Conservation (phyloP, 2,888 invertebrate species). For the Scaptomyza tumidula region DNA sequence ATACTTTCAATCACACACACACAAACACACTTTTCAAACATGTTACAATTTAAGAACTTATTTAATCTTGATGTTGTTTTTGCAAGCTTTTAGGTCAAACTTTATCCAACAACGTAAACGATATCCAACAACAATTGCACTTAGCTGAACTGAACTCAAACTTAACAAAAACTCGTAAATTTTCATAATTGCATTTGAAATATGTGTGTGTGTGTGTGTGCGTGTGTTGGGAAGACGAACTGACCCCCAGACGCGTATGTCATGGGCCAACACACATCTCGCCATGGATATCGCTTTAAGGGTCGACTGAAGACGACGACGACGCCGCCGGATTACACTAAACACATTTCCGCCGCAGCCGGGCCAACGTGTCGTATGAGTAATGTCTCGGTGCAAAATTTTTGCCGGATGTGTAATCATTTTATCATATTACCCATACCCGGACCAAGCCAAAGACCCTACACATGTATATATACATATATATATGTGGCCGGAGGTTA, state of each 20-base stretch:
- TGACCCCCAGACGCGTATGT: background rate
- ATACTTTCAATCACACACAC: too few relatives aligned
- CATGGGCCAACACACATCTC: slow-evolving; percentile 18
- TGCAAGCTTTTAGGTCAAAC: slow-evolving; percentile 42
- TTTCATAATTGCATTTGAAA: slow-evolving; percentile 76
- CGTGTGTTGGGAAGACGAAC: slow-evolving; percentile 27
- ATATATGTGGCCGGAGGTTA: too few relatives aligned
- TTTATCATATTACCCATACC: slow-evolving; percentile 73
- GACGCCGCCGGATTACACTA: slow-evolving; percentile 67
- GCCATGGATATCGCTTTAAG: slow-evolving; percentile 60
- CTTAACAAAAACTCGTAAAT: slow-evolving; percentile 75
- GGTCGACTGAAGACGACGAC: slow-evolving; percentile 44
- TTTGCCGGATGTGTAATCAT: slow-evolving; percentile 77
- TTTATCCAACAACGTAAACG: slow-evolving; percentile 55
- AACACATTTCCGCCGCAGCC: slow-evolving; percentile 71
- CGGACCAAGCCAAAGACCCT: slow-evolving; percentile 7
- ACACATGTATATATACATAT: background rate
- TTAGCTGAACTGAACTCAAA: slow-evolving; percentile 33
- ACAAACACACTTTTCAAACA: too few relatives aligned
- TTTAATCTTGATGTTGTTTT: too few relatives aligned
- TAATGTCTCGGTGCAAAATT: slow-evolving; percentile 77
- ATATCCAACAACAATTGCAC: slow-evolving; percentile 42
- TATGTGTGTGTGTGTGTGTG: background rate
- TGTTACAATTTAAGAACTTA: too few relatives aligned
- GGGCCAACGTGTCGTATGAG: slow-evolving; percentile 73